Evolutionary conservation across 1,140 invertebrate species (phyloP).

Genomic region (Trichonephila clavipes): DNA sequence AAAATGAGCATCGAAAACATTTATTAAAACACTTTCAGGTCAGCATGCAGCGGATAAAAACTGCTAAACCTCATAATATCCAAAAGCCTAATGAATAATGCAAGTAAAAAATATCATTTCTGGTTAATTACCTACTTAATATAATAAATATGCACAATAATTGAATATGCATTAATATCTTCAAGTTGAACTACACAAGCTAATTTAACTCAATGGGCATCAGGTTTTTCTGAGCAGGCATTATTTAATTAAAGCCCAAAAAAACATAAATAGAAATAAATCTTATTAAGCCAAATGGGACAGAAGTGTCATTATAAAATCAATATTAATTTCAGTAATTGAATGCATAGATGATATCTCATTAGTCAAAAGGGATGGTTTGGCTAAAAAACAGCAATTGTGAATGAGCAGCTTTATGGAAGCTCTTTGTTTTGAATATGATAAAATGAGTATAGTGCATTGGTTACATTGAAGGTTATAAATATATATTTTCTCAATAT

Average conservation of each 20-base stretch:
- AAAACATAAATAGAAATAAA: slow-evolving; percentile 20
- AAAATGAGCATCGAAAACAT: too few species aligned
- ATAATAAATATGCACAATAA: not conserved
- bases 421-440: not conserved
- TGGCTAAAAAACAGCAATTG: not conserved
- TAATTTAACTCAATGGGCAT: not conserved
- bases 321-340: slow-evolving; percentile 37
- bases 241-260: slow-evolving; percentile 7
- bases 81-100: too few species aligned
- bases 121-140: slow-evolving; percentile 16
- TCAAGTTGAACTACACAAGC: not conserved
- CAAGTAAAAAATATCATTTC: not conserved
- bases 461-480: not conserved
- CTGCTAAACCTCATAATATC: too few species aligned
- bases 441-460: not conserved
- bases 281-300: slow-evolving; percentile 10
- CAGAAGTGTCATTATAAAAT: slow-evolving; percentile 25
- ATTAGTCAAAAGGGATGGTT: not conserved
- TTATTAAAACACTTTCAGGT: too few species aligned
- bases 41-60: too few species aligned
- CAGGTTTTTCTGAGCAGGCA: not conserved
- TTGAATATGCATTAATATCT: not conserved
- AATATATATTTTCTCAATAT: not conserved
- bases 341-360: slow-evolving; percentile 9
- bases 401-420: not conserved